Conservation (phyloP, 2,797 vertebrate species). For the Gallinago nigripennis region DNA sequence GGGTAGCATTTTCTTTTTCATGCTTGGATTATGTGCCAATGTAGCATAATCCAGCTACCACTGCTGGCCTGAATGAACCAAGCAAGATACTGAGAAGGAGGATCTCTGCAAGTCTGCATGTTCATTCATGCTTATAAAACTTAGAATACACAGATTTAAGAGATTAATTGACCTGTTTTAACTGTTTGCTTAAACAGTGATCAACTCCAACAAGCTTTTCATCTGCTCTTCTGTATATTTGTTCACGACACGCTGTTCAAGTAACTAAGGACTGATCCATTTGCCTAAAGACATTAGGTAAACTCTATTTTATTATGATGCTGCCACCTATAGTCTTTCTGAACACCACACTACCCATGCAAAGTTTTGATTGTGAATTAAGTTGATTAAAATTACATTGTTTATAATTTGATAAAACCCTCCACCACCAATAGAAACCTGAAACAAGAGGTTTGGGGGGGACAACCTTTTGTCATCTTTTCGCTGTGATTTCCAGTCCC, state of each 20-base stretch:
- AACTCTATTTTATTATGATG: conserved; percentile 27
- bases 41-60: background rate
- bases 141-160: background rate
- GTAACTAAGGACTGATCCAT: background rate
- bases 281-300: background rate
- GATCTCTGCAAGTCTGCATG: background rate
- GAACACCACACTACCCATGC: background rate
- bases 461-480: background rate
- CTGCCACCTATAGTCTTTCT: conserved; percentile 41
- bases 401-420: background rate
- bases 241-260: background rate
- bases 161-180: background rate
- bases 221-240: background rate
- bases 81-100: background rate
- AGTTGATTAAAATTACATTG: background rate
- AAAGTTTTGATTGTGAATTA: background rate
- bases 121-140: background rate
- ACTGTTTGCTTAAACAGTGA: background rate
- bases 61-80: background rate
- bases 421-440: rapidly evolving
- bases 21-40: background rate
- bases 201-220: background rate
- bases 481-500: background rate
- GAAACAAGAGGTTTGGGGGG: background rate
- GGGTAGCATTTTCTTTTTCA: background rate